phyloP scores from a whole-genome alignment of 2,888 invertebrate species.

The Metalampra italica region DNA sequence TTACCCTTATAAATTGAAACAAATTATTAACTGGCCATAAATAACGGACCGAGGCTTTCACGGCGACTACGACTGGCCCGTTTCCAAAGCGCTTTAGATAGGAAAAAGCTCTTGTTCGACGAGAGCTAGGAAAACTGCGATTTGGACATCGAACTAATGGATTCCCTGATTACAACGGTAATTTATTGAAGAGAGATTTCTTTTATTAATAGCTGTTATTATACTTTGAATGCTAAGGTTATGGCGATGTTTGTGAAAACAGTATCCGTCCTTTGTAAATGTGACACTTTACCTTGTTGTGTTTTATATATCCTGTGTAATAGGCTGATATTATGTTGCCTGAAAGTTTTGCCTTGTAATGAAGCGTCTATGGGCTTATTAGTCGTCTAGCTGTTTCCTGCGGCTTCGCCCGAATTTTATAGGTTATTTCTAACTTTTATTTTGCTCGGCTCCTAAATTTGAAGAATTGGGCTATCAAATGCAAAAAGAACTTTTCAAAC shows the following conservation, averaged over 20 bases:
- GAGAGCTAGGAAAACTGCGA: constrained; percentile 25
- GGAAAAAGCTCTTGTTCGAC: constrained; percentile 43
- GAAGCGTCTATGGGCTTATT: too few relatives aligned
- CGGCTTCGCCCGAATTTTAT: too few relatives aligned
- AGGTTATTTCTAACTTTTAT: too few relatives aligned
- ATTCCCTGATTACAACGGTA: constrained; percentile 12
- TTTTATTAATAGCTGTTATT: not conserved
- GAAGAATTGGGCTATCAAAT: too few relatives aligned
- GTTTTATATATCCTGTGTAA: too few relatives aligned
- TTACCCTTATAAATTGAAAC: constrained; percentile 53
- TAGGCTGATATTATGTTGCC: too few relatives aligned
- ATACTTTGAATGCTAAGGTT: not conserved
- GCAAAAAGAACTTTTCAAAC: too few relatives aligned
- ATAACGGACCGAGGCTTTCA: constrained; percentile 53
- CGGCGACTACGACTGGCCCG: constrained; percentile 48
- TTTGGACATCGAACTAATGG: constrained; percentile 50
- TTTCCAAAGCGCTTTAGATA: constrained; percentile 63
- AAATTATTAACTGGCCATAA: constrained; percentile 70
- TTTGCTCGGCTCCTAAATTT: too few relatives aligned
- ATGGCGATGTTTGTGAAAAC: not conserved
- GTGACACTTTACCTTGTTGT: too few relatives aligned
- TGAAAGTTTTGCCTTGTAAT: too few relatives aligned
- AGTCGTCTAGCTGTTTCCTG: too few relatives aligned
- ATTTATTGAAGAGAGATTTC: constrained; percentile 10
- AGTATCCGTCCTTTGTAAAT: too few relatives aligned